Percentiles rank a stretch among this genome's conserved stretches.
phyloP scores from a whole-genome alignment of 2,797 vertebrate species.

The Premnoplex brunnescens region DNA sequence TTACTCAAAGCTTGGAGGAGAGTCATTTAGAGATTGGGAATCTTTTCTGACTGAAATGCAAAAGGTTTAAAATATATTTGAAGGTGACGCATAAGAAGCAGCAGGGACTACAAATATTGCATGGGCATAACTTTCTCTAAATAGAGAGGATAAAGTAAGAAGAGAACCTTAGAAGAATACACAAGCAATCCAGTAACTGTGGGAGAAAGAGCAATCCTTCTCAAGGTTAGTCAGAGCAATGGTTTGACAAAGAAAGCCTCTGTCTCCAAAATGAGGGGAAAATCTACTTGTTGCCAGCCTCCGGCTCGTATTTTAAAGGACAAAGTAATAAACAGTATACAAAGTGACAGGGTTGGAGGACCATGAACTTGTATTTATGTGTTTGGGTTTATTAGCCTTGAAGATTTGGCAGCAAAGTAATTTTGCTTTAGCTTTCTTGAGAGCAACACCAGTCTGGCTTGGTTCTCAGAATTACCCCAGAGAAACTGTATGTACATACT shows the following conservation, averaged over 20 bases:
- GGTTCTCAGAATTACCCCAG: not conserved
- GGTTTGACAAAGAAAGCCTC: not conserved
- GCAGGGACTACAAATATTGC: not conserved
- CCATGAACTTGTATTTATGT: not conserved
- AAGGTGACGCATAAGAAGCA: not conserved
- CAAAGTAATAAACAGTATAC: not conserved
- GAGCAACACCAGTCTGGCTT: not conserved
- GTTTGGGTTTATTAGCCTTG: constrained; percentile 9
- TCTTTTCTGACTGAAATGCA: not conserved
- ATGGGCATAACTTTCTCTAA: not conserved
- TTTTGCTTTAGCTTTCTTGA: not conserved
- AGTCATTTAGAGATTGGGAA: not conserved
- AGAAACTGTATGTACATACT: not conserved
- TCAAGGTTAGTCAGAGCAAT: not conserved
- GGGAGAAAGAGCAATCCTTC: not conserved
- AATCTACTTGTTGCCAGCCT: not conserved
- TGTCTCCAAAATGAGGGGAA: not conserved
- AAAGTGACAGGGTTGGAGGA: not conserved
- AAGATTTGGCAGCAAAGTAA: not conserved
- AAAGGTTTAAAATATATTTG: not conserved
- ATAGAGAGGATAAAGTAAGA: not conserved
- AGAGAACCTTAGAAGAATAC: not conserved
- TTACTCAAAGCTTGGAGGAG: not conserved
- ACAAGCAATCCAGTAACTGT: not conserved
- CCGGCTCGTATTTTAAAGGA: not conserved